Base-by-base conservation (phyloP, 2,888 invertebrate genomes). In the Callosobruchus maculatus region DNA sequence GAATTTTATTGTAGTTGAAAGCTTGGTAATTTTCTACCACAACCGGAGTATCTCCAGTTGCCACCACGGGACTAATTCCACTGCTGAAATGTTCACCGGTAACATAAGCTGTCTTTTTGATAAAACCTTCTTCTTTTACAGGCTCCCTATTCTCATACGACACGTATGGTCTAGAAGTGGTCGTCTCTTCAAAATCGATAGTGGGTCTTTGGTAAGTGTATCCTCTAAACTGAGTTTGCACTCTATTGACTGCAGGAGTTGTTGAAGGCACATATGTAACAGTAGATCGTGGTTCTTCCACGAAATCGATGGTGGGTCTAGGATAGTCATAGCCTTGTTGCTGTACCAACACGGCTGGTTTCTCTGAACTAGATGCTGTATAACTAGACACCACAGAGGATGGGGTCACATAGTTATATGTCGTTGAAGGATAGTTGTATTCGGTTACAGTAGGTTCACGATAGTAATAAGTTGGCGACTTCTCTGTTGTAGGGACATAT, bases 151-250 rank as follows among this genome's bases (percentile, higher is more conserved):
- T 78, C 72, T 81, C 79, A 18, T 49, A 30, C 82, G 71, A 77
- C 20, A 74, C 73, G 18, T 72, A 68, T 66, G 76, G 73, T 18
- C 49, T 49, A 3, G 49, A 18, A 20, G 68, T 21, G 18, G 86
- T 85, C 74, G 80, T 81, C 78, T 88, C 87, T 70, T 84, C 86
- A 70, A 87, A 88, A 79, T 83, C 81, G 7, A 81, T 77, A 20
- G 72, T 77, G 30, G 84, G 82, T 76, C 83, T 83, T 0, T 81
- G 80, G 75, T 87, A 87, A 21, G 81, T 81, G 74, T 86, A 87
- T 31, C 86, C 86, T n/a, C 5, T 49, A 49, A 49, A 49, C 13
- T 49, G 49, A 49, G 49, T 49, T 49, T 49, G 49, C 13, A 13
- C 49, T 13, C 49, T 49, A 49, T 1, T 49, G 49, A 18, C 18